Conservation (phyloP, 2,797 vertebrate genomes). For the Threskiornis aethiopicus region DNA sequence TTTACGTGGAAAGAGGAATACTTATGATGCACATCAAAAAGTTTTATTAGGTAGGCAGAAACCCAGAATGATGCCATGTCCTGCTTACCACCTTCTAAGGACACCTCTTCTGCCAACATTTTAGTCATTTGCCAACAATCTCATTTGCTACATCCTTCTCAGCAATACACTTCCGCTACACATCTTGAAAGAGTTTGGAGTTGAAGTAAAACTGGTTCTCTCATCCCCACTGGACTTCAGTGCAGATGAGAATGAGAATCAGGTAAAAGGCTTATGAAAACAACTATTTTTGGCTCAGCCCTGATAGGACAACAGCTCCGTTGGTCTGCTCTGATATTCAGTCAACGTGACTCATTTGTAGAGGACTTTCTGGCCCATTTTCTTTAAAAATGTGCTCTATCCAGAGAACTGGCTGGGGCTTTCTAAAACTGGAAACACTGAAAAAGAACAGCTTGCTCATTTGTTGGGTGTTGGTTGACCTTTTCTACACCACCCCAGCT, state of each 20-base stretch:
- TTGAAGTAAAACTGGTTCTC: background rate
- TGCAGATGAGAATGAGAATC: background rate
- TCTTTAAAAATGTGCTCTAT: slow-evolving; percentile 13
- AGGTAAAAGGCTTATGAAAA: slow-evolving; percentile 48
- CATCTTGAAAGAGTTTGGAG: background rate
- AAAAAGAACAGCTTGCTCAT: background rate
- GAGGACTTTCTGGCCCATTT: slow-evolving; percentile 49
- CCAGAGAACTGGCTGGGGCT: background rate
- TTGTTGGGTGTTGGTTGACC: background rate
- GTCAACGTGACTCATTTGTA: slow-evolving; percentile 11
- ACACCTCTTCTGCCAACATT: background rate
- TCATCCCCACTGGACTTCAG: background rate
- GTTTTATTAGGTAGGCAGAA: background rate
- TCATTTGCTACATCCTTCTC: background rate
- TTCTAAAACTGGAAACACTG: slow-evolving; percentile 29
- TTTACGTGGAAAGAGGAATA: background rate
- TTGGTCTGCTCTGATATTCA: background rate
- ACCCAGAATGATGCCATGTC: background rate
- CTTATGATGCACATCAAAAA: background rate
- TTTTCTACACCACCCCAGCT: background rate
- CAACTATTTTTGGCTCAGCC: slow-evolving; percentile 43
- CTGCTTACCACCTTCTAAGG: background rate
- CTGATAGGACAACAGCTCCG: background rate
- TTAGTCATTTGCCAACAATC: background rate
- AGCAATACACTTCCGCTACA: background rate